These are phyloP conservation scores for Aromia moschata DNA, from an alignment of 2,888 invertebrate species.

Conservation along the genomic window DNA sequence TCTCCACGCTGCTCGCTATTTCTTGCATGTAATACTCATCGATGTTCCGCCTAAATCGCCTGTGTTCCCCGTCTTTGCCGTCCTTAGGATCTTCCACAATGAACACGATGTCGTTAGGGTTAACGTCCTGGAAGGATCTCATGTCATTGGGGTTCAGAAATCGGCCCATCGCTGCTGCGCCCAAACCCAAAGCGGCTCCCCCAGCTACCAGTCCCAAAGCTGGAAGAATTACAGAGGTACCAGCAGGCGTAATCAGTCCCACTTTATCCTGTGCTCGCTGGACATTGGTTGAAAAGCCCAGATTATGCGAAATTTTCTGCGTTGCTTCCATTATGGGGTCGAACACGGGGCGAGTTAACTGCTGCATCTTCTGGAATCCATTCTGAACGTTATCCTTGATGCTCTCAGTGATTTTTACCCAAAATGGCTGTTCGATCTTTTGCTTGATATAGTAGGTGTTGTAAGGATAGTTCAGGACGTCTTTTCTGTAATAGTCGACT, in stretches of 20 bases:
- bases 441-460: conserved; percentile 68
- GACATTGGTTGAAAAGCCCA: conserved; percentile 69
- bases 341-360: conserved; percentile 72
- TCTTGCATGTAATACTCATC: conserved; percentile 59
- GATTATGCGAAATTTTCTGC: conserved; percentile 80
- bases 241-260: conserved; percentile 68
- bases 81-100: conserved; percentile 50
- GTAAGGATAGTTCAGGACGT: conserved; percentile 68
- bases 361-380: conserved; percentile 75
- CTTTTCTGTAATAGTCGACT: conserved; percentile 64
- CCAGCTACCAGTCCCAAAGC: conserved; percentile 82
- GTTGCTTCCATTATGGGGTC: conserved; percentile 82
- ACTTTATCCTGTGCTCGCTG: conserved; percentile 70
- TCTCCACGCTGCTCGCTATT: conserved; percentile 54
- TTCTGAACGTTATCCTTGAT: conserved; percentile 77
- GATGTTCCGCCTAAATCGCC: conserved; percentile 55
- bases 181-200: conserved; percentile 82
- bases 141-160: conserved; percentile 64
- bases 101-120: conserved; percentile 54
- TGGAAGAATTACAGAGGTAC: conserved; percentile 74
- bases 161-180: conserved; percentile 81
- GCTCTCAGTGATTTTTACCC: conserved; percentile 78
- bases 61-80: conserved; percentile 37
- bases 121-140: conserved; percentile 45
- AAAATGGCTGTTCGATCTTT: conserved; percentile 73